Evolutionary conservation across 2,113 vertebrate genomes (phyloP).

Genomic region (Cyphomyrus plagiostoma): DNA sequence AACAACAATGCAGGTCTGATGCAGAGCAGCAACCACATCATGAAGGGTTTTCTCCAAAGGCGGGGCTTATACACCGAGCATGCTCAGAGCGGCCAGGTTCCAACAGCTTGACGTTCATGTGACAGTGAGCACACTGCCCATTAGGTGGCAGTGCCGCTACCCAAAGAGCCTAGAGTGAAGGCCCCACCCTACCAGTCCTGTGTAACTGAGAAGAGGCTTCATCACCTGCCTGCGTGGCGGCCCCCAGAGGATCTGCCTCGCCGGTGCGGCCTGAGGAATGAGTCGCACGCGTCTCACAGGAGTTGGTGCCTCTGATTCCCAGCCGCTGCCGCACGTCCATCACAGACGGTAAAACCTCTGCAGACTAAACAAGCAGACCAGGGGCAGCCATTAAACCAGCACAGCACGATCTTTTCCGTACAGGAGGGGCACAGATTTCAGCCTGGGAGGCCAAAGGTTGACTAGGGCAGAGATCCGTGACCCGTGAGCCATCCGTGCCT

Average conservation of each 20-base stretch:
- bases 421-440: neutral
- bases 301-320: neutral
- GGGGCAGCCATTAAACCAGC: neutral
- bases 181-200: neutral
- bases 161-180: neutral
- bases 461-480: neutral
- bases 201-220: neutral
- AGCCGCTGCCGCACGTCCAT: neutral
- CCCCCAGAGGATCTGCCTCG: neutral
- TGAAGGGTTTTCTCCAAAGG: neutral
- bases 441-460: neutral
- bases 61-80: neutral
- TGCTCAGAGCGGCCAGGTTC: neutral
- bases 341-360: neutral
- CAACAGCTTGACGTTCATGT: neutral
- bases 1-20: neutral
- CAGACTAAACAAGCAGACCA: neutral
- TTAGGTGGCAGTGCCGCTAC: neutral
- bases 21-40: neutral
- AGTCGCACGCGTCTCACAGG: neutral
- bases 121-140: neutral
- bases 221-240: neutral
- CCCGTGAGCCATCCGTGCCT: neutral
- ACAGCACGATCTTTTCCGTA: neutral
- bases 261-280: neutral